phyloP scores from a whole-genome alignment of 1,140 invertebrate genomes.

The Cotesia chilonis region DNA sequence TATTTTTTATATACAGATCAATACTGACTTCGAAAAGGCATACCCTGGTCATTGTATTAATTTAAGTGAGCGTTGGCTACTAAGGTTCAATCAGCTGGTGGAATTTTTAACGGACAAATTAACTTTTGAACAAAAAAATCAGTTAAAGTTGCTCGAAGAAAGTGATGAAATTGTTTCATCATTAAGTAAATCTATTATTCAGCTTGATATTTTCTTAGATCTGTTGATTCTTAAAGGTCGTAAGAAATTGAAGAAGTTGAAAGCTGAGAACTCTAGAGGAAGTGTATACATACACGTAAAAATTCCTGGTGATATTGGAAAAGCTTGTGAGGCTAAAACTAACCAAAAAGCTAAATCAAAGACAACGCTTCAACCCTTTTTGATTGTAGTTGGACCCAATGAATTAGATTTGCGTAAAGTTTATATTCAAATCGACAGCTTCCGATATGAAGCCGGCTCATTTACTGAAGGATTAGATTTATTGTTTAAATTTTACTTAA shows the following conservation, averaged over 20 bases:
- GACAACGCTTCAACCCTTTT: slow-evolving; percentile 29
- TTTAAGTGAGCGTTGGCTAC: background rate
- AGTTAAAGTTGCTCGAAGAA: background rate
- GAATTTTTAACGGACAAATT: background rate
- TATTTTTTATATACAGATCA: background rate
- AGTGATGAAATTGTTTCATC: slow-evolving; percentile 9
- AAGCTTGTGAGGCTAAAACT: background rate
- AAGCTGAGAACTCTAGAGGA: background rate
- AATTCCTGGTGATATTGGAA: background rate
- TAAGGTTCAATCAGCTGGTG: background rate
- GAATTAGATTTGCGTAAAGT: slow-evolving; percentile 15
- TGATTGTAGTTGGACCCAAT: slow-evolving; percentile 32
- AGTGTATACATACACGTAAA: slow-evolving; percentile 1
- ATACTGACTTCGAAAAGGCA: slow-evolving; percentile 2
- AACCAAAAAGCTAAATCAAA: slow-evolving; percentile 3
- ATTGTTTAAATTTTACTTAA: slow-evolving; percentile 27
- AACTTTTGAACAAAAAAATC: background rate
- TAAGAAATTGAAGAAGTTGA: background rate
- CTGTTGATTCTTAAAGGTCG: background rate
- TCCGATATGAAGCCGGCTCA: slow-evolving; percentile 1
- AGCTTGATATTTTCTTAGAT: background rate
- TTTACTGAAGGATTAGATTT: slow-evolving; percentile 31
- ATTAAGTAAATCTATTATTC: slow-evolving; percentile 9
- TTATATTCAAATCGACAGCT: slow-evolving; percentile 31
- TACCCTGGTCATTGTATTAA: background rate